Percentiles rank a stretch among this genome's conserved stretches.
Evolutionary conservation across 2,797 vertebrate species (phyloP).

Genomic region (Myripristis jacobus): DNA sequence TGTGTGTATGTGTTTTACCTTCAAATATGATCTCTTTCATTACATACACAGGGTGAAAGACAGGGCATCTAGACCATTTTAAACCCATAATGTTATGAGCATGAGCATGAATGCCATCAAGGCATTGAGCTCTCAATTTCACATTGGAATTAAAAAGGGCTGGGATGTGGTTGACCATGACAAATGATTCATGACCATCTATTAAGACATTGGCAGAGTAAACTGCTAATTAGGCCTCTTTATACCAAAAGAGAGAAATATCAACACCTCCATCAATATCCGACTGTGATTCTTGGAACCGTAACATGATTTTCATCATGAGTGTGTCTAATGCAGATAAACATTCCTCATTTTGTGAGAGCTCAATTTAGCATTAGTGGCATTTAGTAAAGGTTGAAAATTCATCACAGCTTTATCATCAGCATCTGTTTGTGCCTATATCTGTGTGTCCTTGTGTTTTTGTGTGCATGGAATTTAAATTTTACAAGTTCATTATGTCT

Average conservation of each 20-base stretch:
- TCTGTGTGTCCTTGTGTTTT: constrained; percentile 4
- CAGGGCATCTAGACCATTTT: constrained; percentile 45
- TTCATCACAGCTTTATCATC: constrained; percentile 23
- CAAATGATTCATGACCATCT: constrained; percentile 22
- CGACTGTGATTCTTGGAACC: constrained; percentile 7
- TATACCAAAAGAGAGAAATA: constrained; percentile 24
- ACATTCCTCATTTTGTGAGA: constrained; percentile 33
- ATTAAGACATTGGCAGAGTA: constrained; percentile 8
- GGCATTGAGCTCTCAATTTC: constrained; percentile 15
- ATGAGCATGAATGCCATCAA: constrained; percentile 12
- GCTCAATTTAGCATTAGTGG: constrained; percentile 39
- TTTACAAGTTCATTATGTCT: background rate
- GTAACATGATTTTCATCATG: constrained; percentile 10
- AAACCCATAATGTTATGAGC: constrained; percentile 6
- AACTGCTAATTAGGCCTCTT: constrained; percentile 9
- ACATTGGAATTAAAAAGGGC: background rate
- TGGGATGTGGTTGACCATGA: background rate
- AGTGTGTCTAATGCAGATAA: constrained; percentile 1
- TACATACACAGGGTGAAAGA: constrained; percentile 52
- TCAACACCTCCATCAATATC: constrained; percentile 26
- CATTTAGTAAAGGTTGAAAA: constrained; percentile 58
- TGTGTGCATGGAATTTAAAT: constrained; percentile 1
- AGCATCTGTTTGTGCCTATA: constrained; percentile 1
- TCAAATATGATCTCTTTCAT: background rate
- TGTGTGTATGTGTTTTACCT: background rate